Conservation (phyloP, 2,888 invertebrate species). For the Tenthredo amoena region DNA sequence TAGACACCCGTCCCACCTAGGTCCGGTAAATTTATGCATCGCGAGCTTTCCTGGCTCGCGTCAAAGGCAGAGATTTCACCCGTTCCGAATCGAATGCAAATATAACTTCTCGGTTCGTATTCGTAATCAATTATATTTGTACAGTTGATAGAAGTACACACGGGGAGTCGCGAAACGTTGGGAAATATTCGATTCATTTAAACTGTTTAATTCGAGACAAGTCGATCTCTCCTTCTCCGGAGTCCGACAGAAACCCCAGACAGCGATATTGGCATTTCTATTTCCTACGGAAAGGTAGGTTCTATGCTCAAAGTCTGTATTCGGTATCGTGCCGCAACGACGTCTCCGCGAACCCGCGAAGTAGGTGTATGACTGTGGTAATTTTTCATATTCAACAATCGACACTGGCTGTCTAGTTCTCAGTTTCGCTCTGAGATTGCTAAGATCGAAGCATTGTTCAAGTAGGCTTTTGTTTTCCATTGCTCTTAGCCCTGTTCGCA, state of each 20-base stretch:
- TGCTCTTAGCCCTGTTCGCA: background rate
- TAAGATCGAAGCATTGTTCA: conserved; percentile 30
- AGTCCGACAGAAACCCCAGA: background rate
- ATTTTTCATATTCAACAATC: conserved; percentile 13
- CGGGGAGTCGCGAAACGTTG: background rate
- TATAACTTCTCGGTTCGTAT: background rate
- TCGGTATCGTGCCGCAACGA: background rate
- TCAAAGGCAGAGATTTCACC: background rate
- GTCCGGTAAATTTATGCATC: background rate
- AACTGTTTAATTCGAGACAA: background rate
- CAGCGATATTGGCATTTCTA: background rate
- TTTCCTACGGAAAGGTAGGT: background rate
- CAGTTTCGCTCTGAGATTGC: background rate
- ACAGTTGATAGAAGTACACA: background rate
- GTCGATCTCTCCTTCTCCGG: background rate
- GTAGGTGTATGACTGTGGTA: background rate
- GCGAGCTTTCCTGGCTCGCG: background rate
- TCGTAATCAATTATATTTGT: background rate
- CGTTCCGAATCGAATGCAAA: background rate
- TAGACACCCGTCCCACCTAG: background rate
- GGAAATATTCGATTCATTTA: background rate
- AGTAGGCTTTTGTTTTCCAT: conserved; percentile 20
- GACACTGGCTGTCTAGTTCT: background rate
- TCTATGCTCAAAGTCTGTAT: background rate
- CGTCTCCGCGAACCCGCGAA: background rate